These are phyloP conservation scores for Tursiops truncatus DNA, from an alignment of 2,113 vertebrate species.

Conservation along the genomic window DNA sequence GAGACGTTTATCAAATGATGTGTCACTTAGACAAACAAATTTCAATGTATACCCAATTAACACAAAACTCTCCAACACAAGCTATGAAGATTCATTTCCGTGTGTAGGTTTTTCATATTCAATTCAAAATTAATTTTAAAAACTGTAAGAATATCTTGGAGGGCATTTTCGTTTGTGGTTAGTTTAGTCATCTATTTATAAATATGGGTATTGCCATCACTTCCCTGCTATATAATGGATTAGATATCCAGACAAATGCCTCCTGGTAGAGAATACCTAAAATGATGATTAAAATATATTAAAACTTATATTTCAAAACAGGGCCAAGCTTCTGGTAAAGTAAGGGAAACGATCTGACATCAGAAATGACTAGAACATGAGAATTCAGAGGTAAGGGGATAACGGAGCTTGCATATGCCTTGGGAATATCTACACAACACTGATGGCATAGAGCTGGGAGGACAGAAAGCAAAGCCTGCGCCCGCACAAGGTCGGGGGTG, in stretches of 20 bases:
- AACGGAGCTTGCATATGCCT: neutral
- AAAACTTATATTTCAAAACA: constrained; percentile 2
- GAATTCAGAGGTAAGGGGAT: neutral
- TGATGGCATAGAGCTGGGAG: neutral
- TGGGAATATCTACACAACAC: neutral
- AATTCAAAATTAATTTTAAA: constrained; percentile 52
- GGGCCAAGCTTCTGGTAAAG: neutral
- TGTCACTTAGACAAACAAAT: constrained; percentile 51
- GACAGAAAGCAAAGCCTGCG: neutral
- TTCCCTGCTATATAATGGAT: constrained; percentile 5
- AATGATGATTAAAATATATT: neutral
- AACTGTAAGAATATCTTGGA: constrained; percentile 21
- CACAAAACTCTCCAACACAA: constrained; percentile 33
- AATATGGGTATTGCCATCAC: neutral
- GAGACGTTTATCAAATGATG: constrained; percentile 60
- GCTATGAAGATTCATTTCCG: neutral
- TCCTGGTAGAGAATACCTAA: neutral
- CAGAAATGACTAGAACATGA: neutral
- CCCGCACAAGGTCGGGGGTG: neutral
- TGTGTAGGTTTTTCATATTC: constrained; percentile 10
- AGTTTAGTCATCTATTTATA: constrained; percentile 24
- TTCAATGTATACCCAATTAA: constrained; percentile 48
- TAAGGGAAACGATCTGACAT: neutral
- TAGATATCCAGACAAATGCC: neutral
- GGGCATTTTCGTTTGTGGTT: constrained; percentile 13